A percentile compares a stretch with the other conserved stretches of the same genome.
phyloP scores from a whole-genome alignment of 2,797 vertebrate species.

The Pipistrellus kuhlii region DNA sequence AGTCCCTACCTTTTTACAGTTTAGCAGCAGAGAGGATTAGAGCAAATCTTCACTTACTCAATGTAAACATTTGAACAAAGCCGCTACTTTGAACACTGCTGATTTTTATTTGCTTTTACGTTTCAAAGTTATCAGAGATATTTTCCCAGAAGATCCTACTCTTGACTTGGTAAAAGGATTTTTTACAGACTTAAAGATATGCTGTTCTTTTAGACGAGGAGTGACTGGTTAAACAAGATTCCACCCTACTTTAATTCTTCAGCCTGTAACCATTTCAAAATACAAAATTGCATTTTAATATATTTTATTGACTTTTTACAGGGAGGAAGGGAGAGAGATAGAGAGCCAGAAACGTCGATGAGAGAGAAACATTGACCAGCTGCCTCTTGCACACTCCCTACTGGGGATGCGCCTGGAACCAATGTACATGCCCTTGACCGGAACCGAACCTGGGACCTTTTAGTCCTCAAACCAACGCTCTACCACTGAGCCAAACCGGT shows the following conservation, averaged over 20 bases:
- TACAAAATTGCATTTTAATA: background rate
- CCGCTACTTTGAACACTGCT: background rate
- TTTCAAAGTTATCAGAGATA: constrained; percentile 14
- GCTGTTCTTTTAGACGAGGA: background rate
- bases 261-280: background rate
- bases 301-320: too few species aligned
- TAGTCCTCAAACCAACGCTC: too few species aligned
- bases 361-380: too few species aligned
- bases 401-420: too few species aligned
- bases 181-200: background rate
- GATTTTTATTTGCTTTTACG: constrained; percentile 20
- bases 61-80: background rate
- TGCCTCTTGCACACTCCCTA: too few species aligned
- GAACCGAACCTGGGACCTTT: too few species aligned
- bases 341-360: too few species aligned
- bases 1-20: background rate
- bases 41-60: background rate
- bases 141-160: background rate
- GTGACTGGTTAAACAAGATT: background rate
- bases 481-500: too few species aligned
- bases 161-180: background rate
- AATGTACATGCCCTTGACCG: too few species aligned
- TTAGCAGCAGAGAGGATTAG: background rate
- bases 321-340: too few species aligned
- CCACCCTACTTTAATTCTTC: background rate